These are phyloP conservation scores for Vanessa tameamea DNA, from an alignment of 1,140 invertebrate species.

Conservation along the genomic window DNA sequence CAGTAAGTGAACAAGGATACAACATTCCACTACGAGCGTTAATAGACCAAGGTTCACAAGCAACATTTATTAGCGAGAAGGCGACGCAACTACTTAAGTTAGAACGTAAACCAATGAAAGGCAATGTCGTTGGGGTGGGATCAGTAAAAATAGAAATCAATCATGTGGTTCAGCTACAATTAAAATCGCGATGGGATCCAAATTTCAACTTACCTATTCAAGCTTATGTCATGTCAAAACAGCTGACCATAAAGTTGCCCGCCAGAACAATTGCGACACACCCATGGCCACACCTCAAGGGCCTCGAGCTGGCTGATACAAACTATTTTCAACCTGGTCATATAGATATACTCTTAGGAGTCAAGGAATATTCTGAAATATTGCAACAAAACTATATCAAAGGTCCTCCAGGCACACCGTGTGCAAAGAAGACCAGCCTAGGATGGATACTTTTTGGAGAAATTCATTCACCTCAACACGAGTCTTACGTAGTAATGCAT, in stretches of 20 bases:
- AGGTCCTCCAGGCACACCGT: slow-evolving; percentile 39
- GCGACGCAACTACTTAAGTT: slow-evolving; percentile 2
- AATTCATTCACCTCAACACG: not conserved
- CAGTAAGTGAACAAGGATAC: slow-evolving; percentile 4
- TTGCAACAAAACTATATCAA: slow-evolving; percentile 40
- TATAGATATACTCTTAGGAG: too few relatives aligned
- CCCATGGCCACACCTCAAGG: slow-evolving; percentile 40
- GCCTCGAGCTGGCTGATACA: slow-evolving; percentile 35
- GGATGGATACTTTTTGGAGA: slow-evolving; percentile 46
- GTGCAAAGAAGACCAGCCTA: slow-evolving; percentile 39
- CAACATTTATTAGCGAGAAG: slow-evolving; percentile 2
- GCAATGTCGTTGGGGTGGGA: not conserved
- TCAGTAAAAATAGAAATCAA: not conserved
- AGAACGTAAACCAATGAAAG: slow-evolving; percentile 2
- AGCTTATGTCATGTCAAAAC: slow-evolving; percentile 33
- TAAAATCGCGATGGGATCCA: slow-evolving; percentile 7
- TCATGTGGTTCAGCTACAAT: not conserved
- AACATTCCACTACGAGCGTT: slow-evolving; percentile 3
- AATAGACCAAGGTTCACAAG: slow-evolving; percentile 4
- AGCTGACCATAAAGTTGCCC: slow-evolving; percentile 29
- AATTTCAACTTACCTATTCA: slow-evolving; percentile 7
- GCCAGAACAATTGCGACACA: not conserved
- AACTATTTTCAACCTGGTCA: slow-evolving; percentile 21
- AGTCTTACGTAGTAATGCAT: slow-evolving; percentile 16
- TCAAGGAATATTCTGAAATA: slow-evolving; percentile 36